Evolutionary conservation across 37 sponge, comb jelly and placozoan species (phyloP), one percentile per base, ranked within the genome.

Genomic region (Diacarnus erythraeanus): DNA sequence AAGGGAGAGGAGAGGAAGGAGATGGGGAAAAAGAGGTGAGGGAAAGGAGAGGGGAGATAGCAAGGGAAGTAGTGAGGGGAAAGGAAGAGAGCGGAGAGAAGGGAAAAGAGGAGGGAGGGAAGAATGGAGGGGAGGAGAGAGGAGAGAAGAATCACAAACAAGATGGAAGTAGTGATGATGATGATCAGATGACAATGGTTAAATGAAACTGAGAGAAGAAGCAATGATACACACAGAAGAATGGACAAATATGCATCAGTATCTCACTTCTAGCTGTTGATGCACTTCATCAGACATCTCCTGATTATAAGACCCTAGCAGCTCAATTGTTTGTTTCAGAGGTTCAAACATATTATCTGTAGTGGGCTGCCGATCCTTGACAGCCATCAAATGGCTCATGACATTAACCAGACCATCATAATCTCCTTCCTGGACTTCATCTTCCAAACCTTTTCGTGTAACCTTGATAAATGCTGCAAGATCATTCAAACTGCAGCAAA

Each of bases 301-400:
- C 44, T 97, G 93, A 22, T 79, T 89, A 64, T 95, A 97, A 10
- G 83, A 47, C 80, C 90, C 88, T 57, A 97, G 85, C 60, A 97
- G 85, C 68, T 97, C 98, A 63, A 95, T 93, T 15, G 89, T 93
- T 66, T 88, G 80, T 57, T 97, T 97, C n/a, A 97, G 90, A 57
- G 98, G 98, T 57, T 97, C 98, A 85, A 97, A 97, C 96, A 97
- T 93, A 36, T 56, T 78, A 77, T 96, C 97, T 31, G 94, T 94
- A 58, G 61, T 51, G 5, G 91, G 69, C 42, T 86, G 85, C 21
- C 98, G 47, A 79, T 95, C 96, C 64, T 79, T 93, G 30, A 97
- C 91, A 39, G 94, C 93, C 54, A 90, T 33, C 29, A 97, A 83
- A 73, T 95, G 96, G 25, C 75, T 67, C 91, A 97, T 97, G 39